phyloP scores from a whole-genome alignment of 2,113 vertebrate species.

The Odobenus rosmarus region DNA sequence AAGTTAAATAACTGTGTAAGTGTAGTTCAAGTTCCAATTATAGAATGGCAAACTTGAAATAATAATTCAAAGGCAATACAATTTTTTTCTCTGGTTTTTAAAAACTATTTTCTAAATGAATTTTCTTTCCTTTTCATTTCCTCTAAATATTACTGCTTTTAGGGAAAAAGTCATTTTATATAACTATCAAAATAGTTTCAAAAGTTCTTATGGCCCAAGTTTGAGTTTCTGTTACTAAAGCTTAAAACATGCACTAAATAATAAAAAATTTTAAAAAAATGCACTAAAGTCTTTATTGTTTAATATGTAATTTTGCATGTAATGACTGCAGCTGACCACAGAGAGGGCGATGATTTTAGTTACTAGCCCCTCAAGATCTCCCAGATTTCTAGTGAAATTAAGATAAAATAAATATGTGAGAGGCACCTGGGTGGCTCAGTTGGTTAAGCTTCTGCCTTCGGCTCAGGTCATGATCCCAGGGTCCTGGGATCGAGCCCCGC shows the following conservation, averaged over 20 bases:
- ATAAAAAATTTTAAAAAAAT: too few species aligned
- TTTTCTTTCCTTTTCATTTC: not conserved
- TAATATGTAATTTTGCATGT: not conserved
- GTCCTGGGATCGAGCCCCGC: too few species aligned
- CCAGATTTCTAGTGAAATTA: not conserved
- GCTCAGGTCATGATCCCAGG: too few species aligned
- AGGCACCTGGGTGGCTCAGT: too few species aligned
- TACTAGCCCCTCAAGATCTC: not conserved
- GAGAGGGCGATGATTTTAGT: not conserved
- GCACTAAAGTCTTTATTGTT: too few species aligned
- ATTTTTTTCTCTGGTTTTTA: not conserved
- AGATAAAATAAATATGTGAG: not conserved
- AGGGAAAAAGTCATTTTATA: not conserved
- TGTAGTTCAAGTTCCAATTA: slow-evolving; percentile 5
- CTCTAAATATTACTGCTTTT: not conserved
- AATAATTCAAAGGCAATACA: slow-evolving; percentile 26
- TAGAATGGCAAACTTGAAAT: not conserved
- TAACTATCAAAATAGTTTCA: not conserved
- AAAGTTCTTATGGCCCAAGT: not conserved
- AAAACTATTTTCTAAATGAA: not conserved
- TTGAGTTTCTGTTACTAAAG: not conserved
- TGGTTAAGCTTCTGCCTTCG: too few species aligned
- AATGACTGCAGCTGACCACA: not conserved
- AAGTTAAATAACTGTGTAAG: not conserved
- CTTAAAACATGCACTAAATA: not conserved